These are phyloP conservation scores for Eupeodes luniger DNA, from an alignment of 2,888 invertebrate species.

Conservation along the genomic window DNA sequence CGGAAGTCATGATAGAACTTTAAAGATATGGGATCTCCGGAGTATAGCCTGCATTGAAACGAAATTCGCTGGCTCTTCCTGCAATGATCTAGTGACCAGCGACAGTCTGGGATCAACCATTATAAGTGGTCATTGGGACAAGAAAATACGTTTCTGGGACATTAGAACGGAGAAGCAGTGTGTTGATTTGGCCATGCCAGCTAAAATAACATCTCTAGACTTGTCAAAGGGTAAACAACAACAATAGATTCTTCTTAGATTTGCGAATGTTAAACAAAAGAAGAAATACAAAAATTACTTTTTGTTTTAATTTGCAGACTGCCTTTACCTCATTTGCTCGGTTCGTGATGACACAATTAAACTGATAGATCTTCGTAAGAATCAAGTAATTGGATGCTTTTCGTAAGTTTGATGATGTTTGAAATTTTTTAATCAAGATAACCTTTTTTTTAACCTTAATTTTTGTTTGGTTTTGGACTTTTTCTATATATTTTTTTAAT, in stretches of 20 bases:
- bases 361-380: constrained; percentile 97
- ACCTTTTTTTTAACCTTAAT: constrained; percentile 19
- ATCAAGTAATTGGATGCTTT: constrained; percentile 94
- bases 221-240: constrained; percentile 90
- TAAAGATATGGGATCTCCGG: constrained; percentile 99
- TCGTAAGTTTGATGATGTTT: constrained; percentile 87
- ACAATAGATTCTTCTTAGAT: neutral
- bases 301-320: constrained; percentile 87
- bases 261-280: neutral
- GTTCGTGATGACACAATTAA: constrained; percentile 98
- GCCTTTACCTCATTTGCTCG: constrained; percentile 94
- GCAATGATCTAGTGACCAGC: constrained; percentile 97
- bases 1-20: constrained; percentile 98
- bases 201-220: constrained; percentile 97
- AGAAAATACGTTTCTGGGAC: constrained; percentile 98
- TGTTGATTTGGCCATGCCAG: constrained; percentile 94
- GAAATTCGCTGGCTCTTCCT: constrained; percentile 97
- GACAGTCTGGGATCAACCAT: constrained; percentile 93
- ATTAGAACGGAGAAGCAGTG: constrained; percentile 93
- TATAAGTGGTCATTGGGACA: constrained; percentile 99
- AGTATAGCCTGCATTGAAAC: constrained; percentile 96
- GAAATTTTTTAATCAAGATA: neutral
- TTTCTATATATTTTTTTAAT: neutral
- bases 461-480: neutral
- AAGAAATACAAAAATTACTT: constrained; percentile 45